These are phyloP conservation scores for Novumbra hubbsi DNA, from an alignment of 2,797 vertebrate species.

Conservation along the genomic window DNA sequence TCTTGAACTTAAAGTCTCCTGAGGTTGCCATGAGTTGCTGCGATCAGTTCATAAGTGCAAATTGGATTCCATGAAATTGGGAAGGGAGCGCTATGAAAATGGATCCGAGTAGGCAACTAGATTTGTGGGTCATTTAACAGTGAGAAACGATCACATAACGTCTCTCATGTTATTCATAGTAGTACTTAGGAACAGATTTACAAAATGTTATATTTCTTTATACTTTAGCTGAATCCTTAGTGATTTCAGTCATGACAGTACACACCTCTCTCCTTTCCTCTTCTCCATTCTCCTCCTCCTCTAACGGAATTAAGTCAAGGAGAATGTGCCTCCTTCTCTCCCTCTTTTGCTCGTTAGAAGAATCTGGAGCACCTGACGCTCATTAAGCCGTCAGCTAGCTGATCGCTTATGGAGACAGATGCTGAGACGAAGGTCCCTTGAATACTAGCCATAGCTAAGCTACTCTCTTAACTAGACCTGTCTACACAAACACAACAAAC, in stretches of 20 bases:
- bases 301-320: slow-evolving; percentile 27
- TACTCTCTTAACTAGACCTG: slow-evolving; percentile 11
- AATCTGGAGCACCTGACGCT: slow-evolving; percentile 28
- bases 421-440: slow-evolving; percentile 13
- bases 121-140: no score
- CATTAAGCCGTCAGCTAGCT: slow-evolving; percentile 25
- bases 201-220: no score
- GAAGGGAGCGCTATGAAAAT: no score
- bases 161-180: no score
- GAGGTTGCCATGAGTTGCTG: no score
- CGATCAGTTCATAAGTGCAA: no score
- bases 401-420: slow-evolving; percentile 4
- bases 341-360: slow-evolving; percentile 14
- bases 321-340: slow-evolving; percentile 19
- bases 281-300: neutral
- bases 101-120: no score
- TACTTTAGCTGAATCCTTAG: no score
- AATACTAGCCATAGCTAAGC: slow-evolving; percentile 30
- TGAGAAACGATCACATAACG: no score
- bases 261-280: neutral
- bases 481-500: slow-evolving; percentile 5
- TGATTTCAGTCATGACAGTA: neutral
- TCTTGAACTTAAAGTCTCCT: no score
- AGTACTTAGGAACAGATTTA: neutral
- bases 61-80: no score